Base-by-base conservation (phyloP, 2,113 vertebrate species). In the Isichthys henryi region DNA sequence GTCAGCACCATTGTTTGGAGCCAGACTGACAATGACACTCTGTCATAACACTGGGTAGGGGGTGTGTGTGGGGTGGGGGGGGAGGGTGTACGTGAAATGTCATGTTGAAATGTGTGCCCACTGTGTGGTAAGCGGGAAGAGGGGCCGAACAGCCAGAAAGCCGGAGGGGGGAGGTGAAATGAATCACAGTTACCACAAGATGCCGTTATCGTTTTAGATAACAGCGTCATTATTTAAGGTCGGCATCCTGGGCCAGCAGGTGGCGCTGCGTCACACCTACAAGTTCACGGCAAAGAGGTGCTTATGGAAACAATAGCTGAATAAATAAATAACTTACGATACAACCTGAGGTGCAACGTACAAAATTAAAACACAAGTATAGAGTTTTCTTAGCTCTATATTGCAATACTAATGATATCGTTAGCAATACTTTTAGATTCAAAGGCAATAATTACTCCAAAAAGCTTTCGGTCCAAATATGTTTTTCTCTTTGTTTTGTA, bases 11-110 rank as follows among this genome's bases (percentile, higher is more conserved):
- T 87, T 90, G 89, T 87, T 87, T 88, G 80, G 52, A n/a, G 19
- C 21, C 19, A 88, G 53, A 62, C 31, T 84, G 31, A 91, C 89
- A 91, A 91, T 86, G 87, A 84, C 31, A n/a, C 88, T 52, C 23
- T 77, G 27, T 88, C n/a, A 56, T 87, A 88, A 49, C 17, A 46
- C 31, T 3, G 62, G 70, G 27, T 4, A 48, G 80, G 50, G 74
- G 35, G 45, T n/a, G 80, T 84, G n/a, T 8, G 27, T 56, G 39
- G 39, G 39, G 52, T 43, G 80, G 19, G 23, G 49, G 82, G 23
- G 10, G 21, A 23, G 21, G 83, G 88, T 87, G 50, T 21, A 19
- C 85, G n/a, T 35, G 21, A 89, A 86, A 77, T 50, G 84, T 80
- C 66, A 89, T 49, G 52, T 13, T 62, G 43, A 70, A 50, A 19